Percentiles rank a stretch among this genome's conserved stretches.
Evolutionary conservation across 2,113 vertebrate species (phyloP).

Genomic region (Heterotilapia buettikoferi): DNA sequence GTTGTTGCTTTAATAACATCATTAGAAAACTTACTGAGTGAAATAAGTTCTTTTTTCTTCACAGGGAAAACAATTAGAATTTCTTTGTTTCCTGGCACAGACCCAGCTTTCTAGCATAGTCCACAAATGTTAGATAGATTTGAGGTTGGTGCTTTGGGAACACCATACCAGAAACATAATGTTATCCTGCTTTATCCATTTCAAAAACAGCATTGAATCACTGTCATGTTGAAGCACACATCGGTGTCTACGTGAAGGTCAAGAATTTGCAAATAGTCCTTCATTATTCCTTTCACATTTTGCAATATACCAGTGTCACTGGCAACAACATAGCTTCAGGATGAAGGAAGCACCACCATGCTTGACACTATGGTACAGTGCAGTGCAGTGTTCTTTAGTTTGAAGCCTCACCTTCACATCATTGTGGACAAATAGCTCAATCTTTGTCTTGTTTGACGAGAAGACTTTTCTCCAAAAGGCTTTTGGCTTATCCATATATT

Average conservation of each 20-base stretch:
- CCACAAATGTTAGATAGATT: neutral
- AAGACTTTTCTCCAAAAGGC: neutral
- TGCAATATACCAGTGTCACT: neutral
- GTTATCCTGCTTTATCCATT: neutral
- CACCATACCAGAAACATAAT: neutral
- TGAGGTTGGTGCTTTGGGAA: neutral
- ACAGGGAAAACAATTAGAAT: neutral
- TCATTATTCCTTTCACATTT: neutral
- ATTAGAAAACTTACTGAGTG: neutral
- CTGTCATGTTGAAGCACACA: neutral
- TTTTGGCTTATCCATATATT: neutral
- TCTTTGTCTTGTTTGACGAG: neutral
- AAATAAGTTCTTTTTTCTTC: neutral
- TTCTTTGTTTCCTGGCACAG: neutral
- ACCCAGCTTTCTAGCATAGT: neutral
- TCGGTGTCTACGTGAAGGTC: neutral
- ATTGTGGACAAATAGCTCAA: neutral
- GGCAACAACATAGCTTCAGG: neutral
- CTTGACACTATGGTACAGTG: neutral
- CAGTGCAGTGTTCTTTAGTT: neutral
- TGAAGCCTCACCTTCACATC: neutral
- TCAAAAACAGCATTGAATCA: neutral
- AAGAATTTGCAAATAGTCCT: neutral
- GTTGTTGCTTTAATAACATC: neutral
- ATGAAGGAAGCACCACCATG: neutral